phyloP scores from a whole-genome alignment of 2,113 vertebrate species.

The Collichthys lucidus region DNA sequence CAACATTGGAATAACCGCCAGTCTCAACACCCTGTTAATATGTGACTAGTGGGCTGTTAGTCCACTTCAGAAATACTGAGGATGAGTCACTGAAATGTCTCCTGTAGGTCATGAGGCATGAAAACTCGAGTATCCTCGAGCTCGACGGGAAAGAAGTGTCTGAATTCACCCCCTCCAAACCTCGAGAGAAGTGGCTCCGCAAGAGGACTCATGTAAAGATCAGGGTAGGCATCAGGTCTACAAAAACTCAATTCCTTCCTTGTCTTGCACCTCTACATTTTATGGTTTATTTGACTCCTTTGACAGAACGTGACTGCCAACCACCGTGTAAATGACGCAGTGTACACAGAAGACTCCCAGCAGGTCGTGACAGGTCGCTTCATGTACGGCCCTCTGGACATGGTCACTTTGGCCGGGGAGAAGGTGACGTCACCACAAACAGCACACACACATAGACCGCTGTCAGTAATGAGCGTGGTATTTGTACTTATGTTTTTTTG shows the following conservation, averaged over 20 bases:
- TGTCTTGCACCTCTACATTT: too few relatives aligned
- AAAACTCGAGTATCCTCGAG: conserved; percentile 92
- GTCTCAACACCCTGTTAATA: conserved; percentile 4
- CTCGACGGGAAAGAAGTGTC: conserved; percentile 95
- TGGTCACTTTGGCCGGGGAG: conserved; percentile 97
- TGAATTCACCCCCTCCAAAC: conserved; percentile 94
- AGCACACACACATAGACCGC: not conserved
- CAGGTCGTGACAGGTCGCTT: conserved; percentile 93
- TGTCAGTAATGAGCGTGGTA: not conserved
- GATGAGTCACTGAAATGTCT: conserved; percentile 30
- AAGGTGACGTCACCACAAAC: conserved; percentile 85
- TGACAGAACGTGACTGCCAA: conserved; percentile 96
- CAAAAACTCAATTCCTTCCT: not conserved
- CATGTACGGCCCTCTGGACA: conserved; percentile 98
- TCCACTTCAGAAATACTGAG: not conserved
- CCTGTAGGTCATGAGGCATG: conserved; percentile 93
- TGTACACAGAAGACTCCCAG: conserved; percentile 91
- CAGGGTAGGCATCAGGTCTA: conserved; percentile 83
- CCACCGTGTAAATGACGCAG: conserved; percentile 93
- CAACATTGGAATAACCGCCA: not conserved
- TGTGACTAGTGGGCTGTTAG: not conserved
- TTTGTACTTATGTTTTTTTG: not conserved
- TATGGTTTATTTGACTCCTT: not conserved
- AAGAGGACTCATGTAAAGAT: conserved; percentile 95
- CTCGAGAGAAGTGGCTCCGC: conserved; percentile 94